Conservation (phyloP, 2,888 invertebrate species). For the Hedya salicella region DNA sequence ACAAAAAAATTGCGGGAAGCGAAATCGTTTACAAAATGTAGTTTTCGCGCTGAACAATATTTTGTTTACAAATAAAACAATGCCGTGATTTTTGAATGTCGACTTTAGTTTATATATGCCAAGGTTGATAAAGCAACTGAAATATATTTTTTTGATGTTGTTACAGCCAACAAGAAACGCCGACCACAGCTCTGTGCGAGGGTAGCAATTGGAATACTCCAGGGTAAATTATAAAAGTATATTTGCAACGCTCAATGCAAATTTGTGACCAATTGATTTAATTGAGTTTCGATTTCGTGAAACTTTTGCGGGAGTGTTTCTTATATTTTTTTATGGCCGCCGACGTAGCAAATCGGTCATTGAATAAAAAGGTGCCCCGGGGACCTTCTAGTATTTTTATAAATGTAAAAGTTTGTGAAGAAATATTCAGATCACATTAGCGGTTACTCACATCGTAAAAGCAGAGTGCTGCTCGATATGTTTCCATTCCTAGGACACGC, state of each 20-base stretch:
- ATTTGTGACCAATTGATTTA: neutral
- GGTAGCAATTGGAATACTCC: conserved; percentile 76
- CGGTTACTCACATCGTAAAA: too few species aligned
- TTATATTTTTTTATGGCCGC: too few species aligned
- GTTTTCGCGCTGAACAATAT: neutral
- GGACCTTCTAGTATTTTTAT: too few species aligned
- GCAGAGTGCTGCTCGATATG: too few species aligned
- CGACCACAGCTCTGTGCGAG: conserved; percentile 75
- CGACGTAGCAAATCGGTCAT: too few species aligned
- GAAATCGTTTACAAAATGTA: neutral
- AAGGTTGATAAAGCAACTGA: neutral
- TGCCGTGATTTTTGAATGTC: neutral
- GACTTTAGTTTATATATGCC: neutral
- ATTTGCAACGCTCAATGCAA: neutral
- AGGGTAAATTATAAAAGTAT: conserved; percentile 56
- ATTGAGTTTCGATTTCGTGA: neutral
- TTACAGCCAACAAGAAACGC: conserved; percentile 73
- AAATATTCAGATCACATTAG: too few species aligned
- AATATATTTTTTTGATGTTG: conserved; percentile 25
- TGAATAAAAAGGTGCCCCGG: too few species aligned
- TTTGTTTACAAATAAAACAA: neutral
- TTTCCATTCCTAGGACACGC: too few species aligned
- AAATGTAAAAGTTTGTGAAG: too few species aligned
- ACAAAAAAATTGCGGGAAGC: neutral
- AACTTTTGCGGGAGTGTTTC: neutral